Percentiles rank a stretch among this genome's conserved stretches.
Evolutionary conservation across 2,888 invertebrate species (phyloP).

Genomic region (Diploptera punctata): DNA sequence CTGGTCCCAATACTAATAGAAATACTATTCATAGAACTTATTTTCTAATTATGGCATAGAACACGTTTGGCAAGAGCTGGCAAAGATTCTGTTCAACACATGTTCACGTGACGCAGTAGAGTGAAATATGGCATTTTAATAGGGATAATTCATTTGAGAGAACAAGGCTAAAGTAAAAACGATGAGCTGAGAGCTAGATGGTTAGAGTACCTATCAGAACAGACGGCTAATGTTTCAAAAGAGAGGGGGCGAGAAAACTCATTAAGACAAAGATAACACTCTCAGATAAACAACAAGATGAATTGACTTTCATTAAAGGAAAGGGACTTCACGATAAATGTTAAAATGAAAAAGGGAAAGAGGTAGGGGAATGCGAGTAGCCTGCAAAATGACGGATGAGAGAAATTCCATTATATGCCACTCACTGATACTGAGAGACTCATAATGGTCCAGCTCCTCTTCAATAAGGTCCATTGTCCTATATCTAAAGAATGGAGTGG

Average conservation of each 20-base stretch:
- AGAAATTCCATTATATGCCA: constrained; percentile 12
- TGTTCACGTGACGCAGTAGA: too few relatives aligned
- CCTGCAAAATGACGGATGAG: constrained; percentile 12
- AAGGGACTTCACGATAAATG: constrained; percentile 20
- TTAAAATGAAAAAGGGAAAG: constrained; percentile 12
- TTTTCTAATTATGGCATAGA: too few relatives aligned
- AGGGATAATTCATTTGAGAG: not conserved
- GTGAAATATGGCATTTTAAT: too few relatives aligned
- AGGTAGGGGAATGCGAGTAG: not conserved
- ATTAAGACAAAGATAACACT: constrained; percentile 30
- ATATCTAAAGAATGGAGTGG: not conserved
- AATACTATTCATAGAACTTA: too few relatives aligned
- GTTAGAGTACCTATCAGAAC: not conserved
- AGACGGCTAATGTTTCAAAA: constrained; percentile 7
- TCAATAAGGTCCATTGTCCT: constrained; percentile 4
- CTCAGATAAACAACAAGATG: constrained; percentile 24
- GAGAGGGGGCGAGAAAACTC: constrained; percentile 20
- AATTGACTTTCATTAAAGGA: constrained; percentile 29
- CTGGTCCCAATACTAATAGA: too few relatives aligned
- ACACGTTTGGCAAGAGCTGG: too few relatives aligned
- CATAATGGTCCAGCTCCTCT: not conserved
- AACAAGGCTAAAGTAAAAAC: not conserved
- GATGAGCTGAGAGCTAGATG: not conserved
- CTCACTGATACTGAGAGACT: not conserved
- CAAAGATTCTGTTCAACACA: too few relatives aligned